These are phyloP conservation scores for Acleris laterana DNA, from an alignment of 2,888 invertebrate species.

Conservation along the genomic window DNA sequence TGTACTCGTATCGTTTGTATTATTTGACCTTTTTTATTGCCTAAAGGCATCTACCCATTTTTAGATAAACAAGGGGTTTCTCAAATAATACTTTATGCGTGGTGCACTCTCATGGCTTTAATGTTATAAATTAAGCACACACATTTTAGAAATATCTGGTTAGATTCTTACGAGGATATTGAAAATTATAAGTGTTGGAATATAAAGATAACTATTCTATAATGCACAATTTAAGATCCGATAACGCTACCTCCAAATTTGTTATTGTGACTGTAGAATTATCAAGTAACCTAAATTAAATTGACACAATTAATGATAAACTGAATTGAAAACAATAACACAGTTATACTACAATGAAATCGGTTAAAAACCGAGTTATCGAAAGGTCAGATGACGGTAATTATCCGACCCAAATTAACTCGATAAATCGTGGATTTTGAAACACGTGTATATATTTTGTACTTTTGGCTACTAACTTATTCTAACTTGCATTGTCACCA, in stretches of 20 bases:
- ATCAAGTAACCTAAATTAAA: slow-evolving; percentile 68
- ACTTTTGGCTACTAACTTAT: not conserved
- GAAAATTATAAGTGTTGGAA: too few species aligned
- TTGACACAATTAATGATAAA: slow-evolving; percentile 64
- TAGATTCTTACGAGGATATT: not conserved
- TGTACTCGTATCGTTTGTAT: too few species aligned
- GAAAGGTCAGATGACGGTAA: slow-evolving; percentile 60
- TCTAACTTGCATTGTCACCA: too few species aligned
- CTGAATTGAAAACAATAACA: slow-evolving; percentile 72
- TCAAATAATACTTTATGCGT: slow-evolving; percentile 20
- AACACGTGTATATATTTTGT: too few species aligned
- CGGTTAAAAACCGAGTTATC: slow-evolving; percentile 61
- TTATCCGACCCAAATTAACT: slow-evolving; percentile 60
- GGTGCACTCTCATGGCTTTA: not conserved
- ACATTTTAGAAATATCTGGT: not conserved
- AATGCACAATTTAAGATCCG: not conserved
- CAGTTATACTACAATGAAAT: slow-evolving; percentile 54
- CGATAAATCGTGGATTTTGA: slow-evolving; percentile 14
- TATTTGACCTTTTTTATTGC: not conserved
- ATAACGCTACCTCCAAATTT: slow-evolving; percentile 44
- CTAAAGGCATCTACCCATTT: slow-evolving; percentile 8
- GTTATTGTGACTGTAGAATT: slow-evolving; percentile 52
- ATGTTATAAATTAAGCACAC: not conserved
- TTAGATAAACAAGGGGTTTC: slow-evolving; percentile 29
- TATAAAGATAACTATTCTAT: too few species aligned